Evolutionary conservation across 2,888 invertebrate genomes (phyloP).

Genomic region (Synergus itoensis): DNA sequence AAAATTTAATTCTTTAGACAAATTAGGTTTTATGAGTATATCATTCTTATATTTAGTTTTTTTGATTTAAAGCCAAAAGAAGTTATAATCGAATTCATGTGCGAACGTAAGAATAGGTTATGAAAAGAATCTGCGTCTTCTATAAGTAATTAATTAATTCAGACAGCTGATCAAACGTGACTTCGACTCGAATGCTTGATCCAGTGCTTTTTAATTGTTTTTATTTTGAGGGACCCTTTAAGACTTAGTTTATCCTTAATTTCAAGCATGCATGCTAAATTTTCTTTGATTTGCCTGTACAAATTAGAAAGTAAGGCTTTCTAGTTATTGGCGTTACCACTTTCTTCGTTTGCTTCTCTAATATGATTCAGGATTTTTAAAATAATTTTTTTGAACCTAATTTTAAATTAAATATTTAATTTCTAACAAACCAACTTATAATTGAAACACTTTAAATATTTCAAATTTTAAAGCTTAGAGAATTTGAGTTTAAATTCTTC

Average conservation of each 20-base stretch:
- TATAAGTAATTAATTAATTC: not conserved
- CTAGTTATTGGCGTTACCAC: no score
- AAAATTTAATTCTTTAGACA: not conserved
- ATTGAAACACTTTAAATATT: no score
- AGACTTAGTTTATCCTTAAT: not conserved
- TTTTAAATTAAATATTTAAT: no score
- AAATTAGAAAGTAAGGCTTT: no score
- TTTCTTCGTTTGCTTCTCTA: no score
- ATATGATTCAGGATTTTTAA: no score
- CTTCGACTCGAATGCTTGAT: not conserved
- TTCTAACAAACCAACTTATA: no score
- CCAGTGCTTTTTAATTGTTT: not conserved
- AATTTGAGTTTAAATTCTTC: no score
- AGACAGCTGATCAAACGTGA: not conserved
- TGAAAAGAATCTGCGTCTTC: not conserved
- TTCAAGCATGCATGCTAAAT: no score
- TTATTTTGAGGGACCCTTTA: not conserved
- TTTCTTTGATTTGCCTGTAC: no score
- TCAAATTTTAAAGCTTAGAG: no score
- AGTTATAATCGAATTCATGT: not conserved
- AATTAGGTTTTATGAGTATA: not conserved
- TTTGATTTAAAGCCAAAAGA: not conserved
- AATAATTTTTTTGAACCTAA: no score
- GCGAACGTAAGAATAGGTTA: not conserved
- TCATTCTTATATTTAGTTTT: not conserved